A percentile compares a stretch with the other conserved stretches of the same genome.
Evolutionary conservation across 2,113 vertebrate species (phyloP).

Genomic region (Rissa tridactyla): DNA sequence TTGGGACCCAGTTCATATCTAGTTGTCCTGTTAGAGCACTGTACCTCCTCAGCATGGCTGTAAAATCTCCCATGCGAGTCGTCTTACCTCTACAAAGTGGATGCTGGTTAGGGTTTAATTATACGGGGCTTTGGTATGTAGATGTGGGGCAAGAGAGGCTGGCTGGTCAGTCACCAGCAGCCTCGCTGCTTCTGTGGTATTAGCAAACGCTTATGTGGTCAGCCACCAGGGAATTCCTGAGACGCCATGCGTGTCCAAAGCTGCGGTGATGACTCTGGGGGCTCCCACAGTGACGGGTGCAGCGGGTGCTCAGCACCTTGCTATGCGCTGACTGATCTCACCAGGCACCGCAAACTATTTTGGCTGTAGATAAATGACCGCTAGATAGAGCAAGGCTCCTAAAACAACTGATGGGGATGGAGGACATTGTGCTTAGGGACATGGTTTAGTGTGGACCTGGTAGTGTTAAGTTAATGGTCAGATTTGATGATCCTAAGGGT

Average conservation of each 20-base stretch:
- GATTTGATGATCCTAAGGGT: background rate
- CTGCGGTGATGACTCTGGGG: background rate
- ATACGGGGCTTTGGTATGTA: background rate
- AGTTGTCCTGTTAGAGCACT: background rate
- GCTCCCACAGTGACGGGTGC: background rate
- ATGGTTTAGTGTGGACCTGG: background rate
- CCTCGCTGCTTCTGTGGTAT: background rate
- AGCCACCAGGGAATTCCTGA: constrained; percentile 20
- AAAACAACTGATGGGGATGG: background rate
- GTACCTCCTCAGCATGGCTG: background rate
- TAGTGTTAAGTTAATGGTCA: background rate
- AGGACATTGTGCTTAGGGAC: background rate
- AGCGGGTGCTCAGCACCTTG: background rate
- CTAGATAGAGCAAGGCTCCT: background rate
- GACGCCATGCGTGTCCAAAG: background rate
- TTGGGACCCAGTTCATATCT: background rate
- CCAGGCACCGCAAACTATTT: background rate
- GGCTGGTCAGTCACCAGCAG: background rate
- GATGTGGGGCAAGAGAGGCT: background rate
- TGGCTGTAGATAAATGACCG: background rate
- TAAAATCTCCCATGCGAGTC: background rate
- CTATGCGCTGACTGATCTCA: constrained; percentile 1
- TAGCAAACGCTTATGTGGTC: background rate
- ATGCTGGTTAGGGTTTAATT: background rate
- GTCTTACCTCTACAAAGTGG: background rate